These are phyloP conservation scores for Vidua chalybeata DNA, from an alignment of 2,113 vertebrate species.

Conservation along the genomic window DNA sequence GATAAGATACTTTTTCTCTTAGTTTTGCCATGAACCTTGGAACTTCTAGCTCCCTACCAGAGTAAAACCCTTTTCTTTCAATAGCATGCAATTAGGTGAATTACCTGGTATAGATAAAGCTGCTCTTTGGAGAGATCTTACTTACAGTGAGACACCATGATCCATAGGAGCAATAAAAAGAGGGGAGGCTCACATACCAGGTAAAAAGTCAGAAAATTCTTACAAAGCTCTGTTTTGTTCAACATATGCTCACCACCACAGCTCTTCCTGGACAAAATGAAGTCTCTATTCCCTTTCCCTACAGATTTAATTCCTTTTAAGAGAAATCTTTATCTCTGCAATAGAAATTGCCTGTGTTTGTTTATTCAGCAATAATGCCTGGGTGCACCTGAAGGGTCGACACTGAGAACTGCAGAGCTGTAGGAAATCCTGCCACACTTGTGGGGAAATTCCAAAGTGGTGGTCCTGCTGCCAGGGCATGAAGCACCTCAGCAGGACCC, in stretches of 20 bases:
- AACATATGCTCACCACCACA: not conserved
- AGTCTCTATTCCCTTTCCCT: not conserved
- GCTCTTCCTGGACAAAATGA: not conserved
- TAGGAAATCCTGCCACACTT: not conserved
- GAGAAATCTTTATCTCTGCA: not conserved
- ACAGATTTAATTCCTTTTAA: not conserved
- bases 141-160: not conserved
- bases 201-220: not conserved
- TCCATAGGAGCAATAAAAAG: slow-evolving; percentile 1
- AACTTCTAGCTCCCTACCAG: not conserved
- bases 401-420: not conserved
- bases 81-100: slow-evolving; percentile 57
- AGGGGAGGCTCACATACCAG: not conserved
- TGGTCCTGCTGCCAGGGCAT: not conserved
- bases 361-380: not conserved
- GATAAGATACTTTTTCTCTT: slow-evolving; percentile 47
- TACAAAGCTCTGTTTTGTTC: not conserved
- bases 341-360: not conserved
- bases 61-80: slow-evolving; percentile 24
- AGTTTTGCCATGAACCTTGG: slow-evolving; percentile 49
- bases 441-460: not conserved
- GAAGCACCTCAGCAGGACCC: not conserved
- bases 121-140: slow-evolving; percentile 2
- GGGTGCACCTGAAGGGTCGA: not conserved
- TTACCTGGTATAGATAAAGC: slow-evolving; percentile 47